A percentile compares a stretch with the other conserved stretches of the same genome.
These are phyloP conservation scores for Drosophila limbata DNA, from an alignment of 2,888 invertebrate genomes.

Conservation along the genomic window DNA sequence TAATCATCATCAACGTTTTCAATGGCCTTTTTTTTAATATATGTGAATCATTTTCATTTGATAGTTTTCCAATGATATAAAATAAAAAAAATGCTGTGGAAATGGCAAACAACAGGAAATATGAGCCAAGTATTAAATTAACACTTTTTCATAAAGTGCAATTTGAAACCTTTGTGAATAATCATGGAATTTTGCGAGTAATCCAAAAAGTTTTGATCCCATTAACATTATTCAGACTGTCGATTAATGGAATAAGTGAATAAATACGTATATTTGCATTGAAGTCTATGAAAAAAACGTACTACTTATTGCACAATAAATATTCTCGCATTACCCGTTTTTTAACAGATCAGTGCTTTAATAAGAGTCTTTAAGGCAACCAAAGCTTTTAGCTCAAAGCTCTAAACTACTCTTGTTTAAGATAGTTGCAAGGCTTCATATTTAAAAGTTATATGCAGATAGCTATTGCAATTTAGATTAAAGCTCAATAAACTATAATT, in stretches of 20 bases:
- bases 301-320: no score
- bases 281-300: no score
- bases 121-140: conserved; percentile 13
- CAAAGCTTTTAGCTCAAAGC: no score
- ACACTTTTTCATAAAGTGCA: conserved; percentile 10
- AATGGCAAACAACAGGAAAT: conserved; percentile 7
- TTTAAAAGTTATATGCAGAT: no score
- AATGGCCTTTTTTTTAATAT: conserved; percentile 5
- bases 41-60: conserved; percentile 8
- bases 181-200: not conserved
- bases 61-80: conserved; percentile 2
- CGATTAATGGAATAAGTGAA: not conserved
- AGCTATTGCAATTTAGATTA: no score
- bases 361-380: no score
- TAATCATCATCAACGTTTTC: conserved; percentile 23
- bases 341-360: no score
- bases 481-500: no score
- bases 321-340: no score
- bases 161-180: not conserved
- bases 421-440: no score
- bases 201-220: conserved; percentile 1
- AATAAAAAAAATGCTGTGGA: not conserved
- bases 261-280: no score
- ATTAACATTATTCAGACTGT: not conserved
- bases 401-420: no score